Evolutionary conservation across 2,113 vertebrate species (phyloP), one percentile per base, ranked within the genome.

Genomic region (Raphicerus campestris): DNA sequence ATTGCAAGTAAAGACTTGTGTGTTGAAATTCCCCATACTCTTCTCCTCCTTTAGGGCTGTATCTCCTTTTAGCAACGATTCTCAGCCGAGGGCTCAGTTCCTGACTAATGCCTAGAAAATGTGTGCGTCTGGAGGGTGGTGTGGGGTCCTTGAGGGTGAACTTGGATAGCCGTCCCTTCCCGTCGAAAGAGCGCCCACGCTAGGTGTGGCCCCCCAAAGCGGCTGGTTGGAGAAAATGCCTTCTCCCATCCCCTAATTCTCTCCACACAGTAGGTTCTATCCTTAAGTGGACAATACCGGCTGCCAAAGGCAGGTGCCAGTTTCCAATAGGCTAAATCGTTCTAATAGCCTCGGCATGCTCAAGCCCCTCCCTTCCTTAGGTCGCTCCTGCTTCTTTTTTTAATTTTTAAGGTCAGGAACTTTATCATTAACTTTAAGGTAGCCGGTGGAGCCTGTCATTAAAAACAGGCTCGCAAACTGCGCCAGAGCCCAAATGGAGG

Each of bases 381-480:
- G 70, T 28, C 26, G 80, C 61, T 51, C 51, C 24, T 7, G 30
- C 56, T 47, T 22, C 51, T 53, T 56, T 53, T 53, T 77, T 60
- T 73, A 28, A 53, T 95, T 97, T 97, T 97, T 84, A 66, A 96
- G 98, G 97, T 96, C 97, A 87, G 98, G 98, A 98, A 98, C 97
- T 98, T 98, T 92, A 61, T 97, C 87, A 98, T 98, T 98, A 98
- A 98, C 98, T 81, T 98, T 94, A 98, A 99, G 98, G 98, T 98
- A 95, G 97, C 98, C 97, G 17, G 53, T 97, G 97, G 60, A 97
- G 87, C 92, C 61, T 92, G 94, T 98, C 97, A 98, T 98, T 98
- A 97, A 97, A 97, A 97, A 55, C 96, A 97, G 91, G 93, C 96
- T 97, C 93, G 87, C 88, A 97, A 98, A 98, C 95, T 90, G 98